Conservation (phyloP, 2,113 vertebrate genomes). For the Trematocara unimaculatum region DNA sequence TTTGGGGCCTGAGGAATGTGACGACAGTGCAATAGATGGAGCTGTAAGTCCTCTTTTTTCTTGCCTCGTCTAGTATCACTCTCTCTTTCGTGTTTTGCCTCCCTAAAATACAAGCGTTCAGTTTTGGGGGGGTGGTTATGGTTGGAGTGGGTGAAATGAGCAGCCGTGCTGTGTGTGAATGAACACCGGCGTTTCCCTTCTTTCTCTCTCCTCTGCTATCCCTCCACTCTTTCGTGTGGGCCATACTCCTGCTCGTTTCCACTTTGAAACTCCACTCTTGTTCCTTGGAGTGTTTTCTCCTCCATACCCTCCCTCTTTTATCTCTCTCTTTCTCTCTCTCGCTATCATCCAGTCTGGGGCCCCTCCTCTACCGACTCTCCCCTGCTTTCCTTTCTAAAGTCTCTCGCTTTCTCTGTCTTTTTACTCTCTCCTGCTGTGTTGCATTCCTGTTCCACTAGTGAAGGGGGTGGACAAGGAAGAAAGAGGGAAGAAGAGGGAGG, state of each 20-base stretch:
- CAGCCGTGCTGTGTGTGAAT: constrained; percentile 53
- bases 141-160: constrained; percentile 33
- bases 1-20: constrained; percentile 48
- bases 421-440: constrained; percentile 73
- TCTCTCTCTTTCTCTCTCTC: not conserved
- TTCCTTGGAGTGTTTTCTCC: constrained; percentile 10
- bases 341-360: constrained; percentile 27
- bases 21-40: constrained; percentile 32
- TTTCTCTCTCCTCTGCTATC: constrained; percentile 15
- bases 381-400: constrained; percentile 45
- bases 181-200: constrained; percentile 25
- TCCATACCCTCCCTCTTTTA: constrained; percentile 4
- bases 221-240: constrained; percentile 30
- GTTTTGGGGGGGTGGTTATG: not conserved
- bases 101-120: not conserved
- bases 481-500: constrained; percentile 53
- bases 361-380: constrained; percentile 31
- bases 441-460: constrained; percentile 73
- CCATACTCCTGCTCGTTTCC: constrained; percentile 36
- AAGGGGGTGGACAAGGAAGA: constrained; percentile 66
- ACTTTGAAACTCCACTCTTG: constrained; percentile 11
- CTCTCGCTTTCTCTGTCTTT: constrained; percentile 48
- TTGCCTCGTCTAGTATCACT: not conserved
- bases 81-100: constrained; percentile 12
- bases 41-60: not conserved